phyloP scores from a whole-genome alignment of 2,888 invertebrate species.

The Alentia gelatinosa region DNA sequence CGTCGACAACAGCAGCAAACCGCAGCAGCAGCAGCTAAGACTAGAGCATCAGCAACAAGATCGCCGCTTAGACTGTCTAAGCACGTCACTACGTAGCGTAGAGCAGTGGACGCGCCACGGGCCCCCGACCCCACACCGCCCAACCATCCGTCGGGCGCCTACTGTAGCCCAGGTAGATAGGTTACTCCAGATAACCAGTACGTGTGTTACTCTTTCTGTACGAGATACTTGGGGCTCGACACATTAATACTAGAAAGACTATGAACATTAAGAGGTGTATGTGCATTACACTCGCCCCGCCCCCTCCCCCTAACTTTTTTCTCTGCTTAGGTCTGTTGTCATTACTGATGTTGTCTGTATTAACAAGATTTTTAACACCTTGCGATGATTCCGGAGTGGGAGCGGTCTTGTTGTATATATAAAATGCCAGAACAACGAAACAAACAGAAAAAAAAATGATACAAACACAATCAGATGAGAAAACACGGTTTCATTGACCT shows the following conservation, averaged over 20 bases:
- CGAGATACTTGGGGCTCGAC: not conserved
- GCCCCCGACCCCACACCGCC: not conserved
- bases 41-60: not conserved
- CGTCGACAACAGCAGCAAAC: not conserved
- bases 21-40: not conserved
- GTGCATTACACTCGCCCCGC: not conserved
- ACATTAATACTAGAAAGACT: not conserved
- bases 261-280: not conserved
- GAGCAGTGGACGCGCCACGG: not conserved
- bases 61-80: no score
- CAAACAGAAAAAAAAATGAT: not conserved
- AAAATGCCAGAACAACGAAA: not conserved
- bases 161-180: not conserved
- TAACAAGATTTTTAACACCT: not conserved
- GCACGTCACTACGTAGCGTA: no score
- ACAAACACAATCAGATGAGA: not conserved
- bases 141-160: not conserved
- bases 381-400: not conserved
- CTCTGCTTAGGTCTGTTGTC: constrained; percentile 17
- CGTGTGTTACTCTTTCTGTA: not conserved
- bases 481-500: not conserved
- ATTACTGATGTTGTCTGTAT: constrained; percentile 11
- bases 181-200: not conserved
- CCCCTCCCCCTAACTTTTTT: not conserved
- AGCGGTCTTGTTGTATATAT: constrained; percentile 9